phyloP scores from a whole-genome alignment of 2,888 invertebrate species.

The Lasioglossum malachurum region DNA sequence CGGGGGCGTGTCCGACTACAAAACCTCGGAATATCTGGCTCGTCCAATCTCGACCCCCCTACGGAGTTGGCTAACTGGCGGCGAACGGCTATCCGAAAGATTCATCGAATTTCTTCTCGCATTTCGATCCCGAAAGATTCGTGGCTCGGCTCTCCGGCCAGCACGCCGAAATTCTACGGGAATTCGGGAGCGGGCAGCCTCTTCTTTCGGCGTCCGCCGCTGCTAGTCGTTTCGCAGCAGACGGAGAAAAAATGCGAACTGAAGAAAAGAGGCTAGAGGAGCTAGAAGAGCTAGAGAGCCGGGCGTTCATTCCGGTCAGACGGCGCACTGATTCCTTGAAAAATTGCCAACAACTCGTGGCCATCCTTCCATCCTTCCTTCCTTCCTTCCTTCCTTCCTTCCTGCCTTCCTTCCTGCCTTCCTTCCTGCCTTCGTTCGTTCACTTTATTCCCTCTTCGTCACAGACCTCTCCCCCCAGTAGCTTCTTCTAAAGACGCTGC shows the following conservation, averaged over 20 bases:
- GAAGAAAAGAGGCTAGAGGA: slow-evolving; percentile 27
- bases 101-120: slow-evolving; percentile 70
- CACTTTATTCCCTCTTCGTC: not conserved
- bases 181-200: slow-evolving; percentile 43
- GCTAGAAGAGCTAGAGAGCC: slow-evolving; percentile 28
- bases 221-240: not conserved
- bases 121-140: slow-evolving; percentile 57
- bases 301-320: slow-evolving; percentile 79
- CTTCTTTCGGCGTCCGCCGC: slow-evolving; percentile 21
- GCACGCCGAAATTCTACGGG: slow-evolving; percentile 46
- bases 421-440: slow-evolving; percentile 37
- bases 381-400: slow-evolving; percentile 27
- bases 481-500: not conserved
- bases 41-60: slow-evolving; percentile 65
- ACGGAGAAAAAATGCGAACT: slow-evolving; percentile 24
- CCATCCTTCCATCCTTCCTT: slow-evolving; percentile 11
- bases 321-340: slow-evolving; percentile 80
- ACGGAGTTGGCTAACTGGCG: not conserved
- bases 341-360: slow-evolving; percentile 79
- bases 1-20: slow-evolving; percentile 34
- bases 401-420: slow-evolving; percentile 19
- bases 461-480: slow-evolving; percentile 6
- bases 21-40: slow-evolving; percentile 60
- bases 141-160: slow-evolving; percentile 13
- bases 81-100: slow-evolving; percentile 40